Conservation (phyloP, 2,797 vertebrate species). For the Gadopsis marmoratus region DNA sequence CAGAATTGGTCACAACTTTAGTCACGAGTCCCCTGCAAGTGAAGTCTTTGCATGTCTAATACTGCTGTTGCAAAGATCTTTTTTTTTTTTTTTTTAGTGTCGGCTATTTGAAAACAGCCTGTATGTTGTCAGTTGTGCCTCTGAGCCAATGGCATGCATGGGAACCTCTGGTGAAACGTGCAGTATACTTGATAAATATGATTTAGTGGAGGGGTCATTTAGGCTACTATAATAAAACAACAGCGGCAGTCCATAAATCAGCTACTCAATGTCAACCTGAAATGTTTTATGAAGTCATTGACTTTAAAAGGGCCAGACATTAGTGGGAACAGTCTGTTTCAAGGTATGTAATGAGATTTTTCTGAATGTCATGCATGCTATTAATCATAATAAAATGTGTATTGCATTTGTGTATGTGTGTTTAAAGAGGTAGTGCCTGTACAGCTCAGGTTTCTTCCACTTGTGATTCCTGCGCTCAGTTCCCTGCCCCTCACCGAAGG, state of each 20-base stretch:
- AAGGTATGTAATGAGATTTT: constrained; percentile 18
- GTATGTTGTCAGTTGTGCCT: constrained; percentile 26
- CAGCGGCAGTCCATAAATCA: constrained; percentile 52
- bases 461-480: constrained; percentile 34
- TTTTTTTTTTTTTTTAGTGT: constrained; percentile 9
- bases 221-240: constrained; percentile 43
- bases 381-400: constrained; percentile 50
- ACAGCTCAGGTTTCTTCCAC: constrained; percentile 39
- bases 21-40: constrained; percentile 8
- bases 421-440: constrained; percentile 12
- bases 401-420: neutral
- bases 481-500: constrained; percentile 28
- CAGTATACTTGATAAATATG: constrained; percentile 12
- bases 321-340: constrained; percentile 16
- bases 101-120: constrained; percentile 13
- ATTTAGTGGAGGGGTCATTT: constrained; percentile 45
- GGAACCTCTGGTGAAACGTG: constrained; percentile 51
- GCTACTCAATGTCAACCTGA: constrained; percentile 29
- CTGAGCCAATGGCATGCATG: constrained; percentile 35
- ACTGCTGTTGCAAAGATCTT: constrained; percentile 5
- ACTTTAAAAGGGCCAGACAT: constrained; percentile 36
- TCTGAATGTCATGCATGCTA: constrained; percentile 19
- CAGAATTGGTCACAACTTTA: constrained; percentile 7
- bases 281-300: constrained; percentile 46
- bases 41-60: neutral